Evolutionary conservation across 2,888 invertebrate species (phyloP).

Genomic region (Timandra comae): DNA sequence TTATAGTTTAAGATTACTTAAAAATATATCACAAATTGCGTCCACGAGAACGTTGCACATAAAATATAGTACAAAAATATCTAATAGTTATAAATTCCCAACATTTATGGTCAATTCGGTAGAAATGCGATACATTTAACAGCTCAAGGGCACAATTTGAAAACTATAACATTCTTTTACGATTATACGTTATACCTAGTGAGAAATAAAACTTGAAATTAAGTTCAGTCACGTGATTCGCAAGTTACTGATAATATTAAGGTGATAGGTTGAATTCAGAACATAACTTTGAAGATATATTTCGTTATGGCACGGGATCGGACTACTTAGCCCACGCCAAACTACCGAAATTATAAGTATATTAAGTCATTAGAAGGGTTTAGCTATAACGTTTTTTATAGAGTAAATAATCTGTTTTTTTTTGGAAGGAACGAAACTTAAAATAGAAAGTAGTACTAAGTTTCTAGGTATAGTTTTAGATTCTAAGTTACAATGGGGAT

Average conservation of each 20-base stretch:
- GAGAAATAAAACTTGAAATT: conserved; percentile 12
- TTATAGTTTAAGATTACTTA: too few relatives aligned
- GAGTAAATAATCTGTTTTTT: too few relatives aligned
- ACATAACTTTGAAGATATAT: conserved; percentile 19
- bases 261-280: conserved; percentile 4
- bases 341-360: too few relatives aligned
- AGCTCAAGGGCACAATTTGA: conserved; percentile 13
- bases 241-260: not conserved
- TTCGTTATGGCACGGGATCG: too few relatives aligned
- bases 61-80: conserved; percentile 8
- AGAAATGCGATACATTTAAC: conserved; percentile 7
- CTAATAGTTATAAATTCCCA: conserved; percentile 10
- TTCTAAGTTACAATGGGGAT: too few relatives aligned
- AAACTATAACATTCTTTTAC: conserved; percentile 10
- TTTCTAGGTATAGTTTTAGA: too few relatives aligned
- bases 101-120: conserved; percentile 8
- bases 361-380: too few relatives aligned
- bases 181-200: conserved; percentile 3
- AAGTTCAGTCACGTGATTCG: conserved; percentile 11
- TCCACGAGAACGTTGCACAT: conserved; percentile 3
- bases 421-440: too few relatives aligned
- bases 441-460: too few relatives aligned
- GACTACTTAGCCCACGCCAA: too few relatives aligned
- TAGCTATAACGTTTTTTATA: too few relatives aligned
- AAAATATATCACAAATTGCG: too few relatives aligned